Conservation (phyloP, 2,888 invertebrate species). For the Pachycephus smyrnensis region DNA sequence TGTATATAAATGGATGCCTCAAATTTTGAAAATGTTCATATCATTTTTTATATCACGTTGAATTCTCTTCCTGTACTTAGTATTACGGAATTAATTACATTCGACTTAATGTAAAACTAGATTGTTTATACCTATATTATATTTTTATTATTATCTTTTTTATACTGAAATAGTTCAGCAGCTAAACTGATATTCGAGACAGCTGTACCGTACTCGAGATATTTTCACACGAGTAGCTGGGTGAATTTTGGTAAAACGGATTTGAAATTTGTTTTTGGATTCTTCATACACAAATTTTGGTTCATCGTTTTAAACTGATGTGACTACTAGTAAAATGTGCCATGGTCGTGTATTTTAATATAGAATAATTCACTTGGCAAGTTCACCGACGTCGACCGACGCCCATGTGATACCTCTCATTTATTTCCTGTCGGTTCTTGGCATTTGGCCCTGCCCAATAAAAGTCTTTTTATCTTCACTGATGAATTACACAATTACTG, state of each 20-base stretch:
- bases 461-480: background rate
- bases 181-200: no score
- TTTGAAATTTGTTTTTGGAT: background rate
- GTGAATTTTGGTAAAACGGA: background rate
- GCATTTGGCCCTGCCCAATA: conserved; percentile 27
- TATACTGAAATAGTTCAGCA: no score
- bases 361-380: conserved; percentile 14
- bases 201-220: background rate
- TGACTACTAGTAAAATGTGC: background rate
- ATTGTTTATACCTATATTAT: no score
- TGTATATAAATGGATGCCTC: no score
- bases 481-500: no score
- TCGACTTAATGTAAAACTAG: no score
- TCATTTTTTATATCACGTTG: no score
- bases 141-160: no score
- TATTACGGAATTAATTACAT: no score
- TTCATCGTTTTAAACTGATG: background rate
- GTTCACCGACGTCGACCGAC: conserved; percentile 26
- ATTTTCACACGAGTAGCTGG: background rate
- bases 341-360: background rate
- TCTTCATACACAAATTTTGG: background rate
- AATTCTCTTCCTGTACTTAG: no score
- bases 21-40: no score
- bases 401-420: background rate
- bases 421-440: conserved; percentile 29